Conservation (phyloP, 2,797 vertebrate species). For the Esox masquinongy region DNA sequence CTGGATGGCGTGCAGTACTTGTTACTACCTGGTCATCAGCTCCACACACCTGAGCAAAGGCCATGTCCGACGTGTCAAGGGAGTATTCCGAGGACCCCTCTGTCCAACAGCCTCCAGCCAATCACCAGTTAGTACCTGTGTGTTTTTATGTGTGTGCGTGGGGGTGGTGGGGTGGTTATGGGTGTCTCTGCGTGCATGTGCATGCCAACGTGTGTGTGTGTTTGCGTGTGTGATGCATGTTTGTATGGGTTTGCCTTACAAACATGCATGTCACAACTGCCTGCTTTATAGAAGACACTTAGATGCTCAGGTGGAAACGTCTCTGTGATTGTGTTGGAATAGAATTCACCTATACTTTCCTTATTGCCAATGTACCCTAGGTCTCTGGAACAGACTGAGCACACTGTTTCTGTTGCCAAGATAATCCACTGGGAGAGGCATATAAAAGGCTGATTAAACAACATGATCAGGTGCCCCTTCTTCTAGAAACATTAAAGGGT, state of each 20-base stretch:
- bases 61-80: conserved; percentile 96
- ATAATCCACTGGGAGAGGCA: too few species aligned
- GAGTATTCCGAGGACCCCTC: conserved; percentile 96
- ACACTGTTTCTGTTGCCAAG: too few species aligned
- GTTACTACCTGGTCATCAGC: conserved; percentile 98
- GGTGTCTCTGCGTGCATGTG: neutral
- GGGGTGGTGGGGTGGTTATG: neutral
- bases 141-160: neutral
- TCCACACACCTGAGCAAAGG: conserved; percentile 97
- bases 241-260: neutral
- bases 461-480: too few species aligned
- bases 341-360: conserved; percentile 46
- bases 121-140: conserved; percentile 11
- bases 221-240: neutral
- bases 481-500: too few species aligned
- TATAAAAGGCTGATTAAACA: too few species aligned
- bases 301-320: neutral
- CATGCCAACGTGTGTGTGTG: conserved; percentile 7
- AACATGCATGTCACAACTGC: neutral
- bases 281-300: neutral
- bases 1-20: conserved; percentile 92
- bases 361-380: conserved; percentile 30
- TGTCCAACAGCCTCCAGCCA: conserved; percentile 74
- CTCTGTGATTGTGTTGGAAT: neutral
- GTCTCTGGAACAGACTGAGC: conserved; percentile 34